Evolutionary conservation across 2,888 invertebrate species (phyloP).

Genomic region (Scelioninae gen. 2): DNA sequence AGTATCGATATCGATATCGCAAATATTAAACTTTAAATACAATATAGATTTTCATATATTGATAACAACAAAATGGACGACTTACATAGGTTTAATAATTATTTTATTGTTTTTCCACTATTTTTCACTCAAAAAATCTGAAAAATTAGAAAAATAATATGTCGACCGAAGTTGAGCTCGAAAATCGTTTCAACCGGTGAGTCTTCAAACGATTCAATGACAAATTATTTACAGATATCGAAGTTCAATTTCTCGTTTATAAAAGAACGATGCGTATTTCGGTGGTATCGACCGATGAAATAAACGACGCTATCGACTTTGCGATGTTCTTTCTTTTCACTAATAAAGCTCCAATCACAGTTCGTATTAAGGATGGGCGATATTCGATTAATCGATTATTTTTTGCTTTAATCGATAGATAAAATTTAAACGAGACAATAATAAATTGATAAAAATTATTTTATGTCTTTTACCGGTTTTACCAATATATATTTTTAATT

Average conservation of each 20-base stretch:
- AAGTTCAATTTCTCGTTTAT: conserved; percentile 73
- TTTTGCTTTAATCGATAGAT: too few species aligned
- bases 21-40: too few species aligned
- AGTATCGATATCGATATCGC: conserved; percentile 53
- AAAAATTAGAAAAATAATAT: background rate
- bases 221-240: conserved; percentile 72
- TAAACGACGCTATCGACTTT: conserved; percentile 66
- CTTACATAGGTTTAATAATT: conserved; percentile 19
- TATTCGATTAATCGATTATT: conserved; percentile 21
- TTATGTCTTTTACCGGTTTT: too few species aligned
- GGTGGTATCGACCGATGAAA: conserved; percentile 68
- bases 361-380: background rate
- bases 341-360: conserved; percentile 28
- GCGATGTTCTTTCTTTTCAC: conserved; percentile 59
- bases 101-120: conserved; percentile 6
- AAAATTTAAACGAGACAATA: too few species aligned
- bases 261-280: conserved; percentile 65
- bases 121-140: background rate
- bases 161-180: conserved; percentile 67
- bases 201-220: conserved; percentile 59
- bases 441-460: too few species aligned
- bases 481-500: too few species aligned
- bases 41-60: too few species aligned
- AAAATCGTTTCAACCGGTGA: conserved; percentile 59
- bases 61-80: conserved; percentile 58